Evolutionary conservation across 2,797 vertebrate genomes (phyloP).

Genomic region (Staurois parvus): DNA sequence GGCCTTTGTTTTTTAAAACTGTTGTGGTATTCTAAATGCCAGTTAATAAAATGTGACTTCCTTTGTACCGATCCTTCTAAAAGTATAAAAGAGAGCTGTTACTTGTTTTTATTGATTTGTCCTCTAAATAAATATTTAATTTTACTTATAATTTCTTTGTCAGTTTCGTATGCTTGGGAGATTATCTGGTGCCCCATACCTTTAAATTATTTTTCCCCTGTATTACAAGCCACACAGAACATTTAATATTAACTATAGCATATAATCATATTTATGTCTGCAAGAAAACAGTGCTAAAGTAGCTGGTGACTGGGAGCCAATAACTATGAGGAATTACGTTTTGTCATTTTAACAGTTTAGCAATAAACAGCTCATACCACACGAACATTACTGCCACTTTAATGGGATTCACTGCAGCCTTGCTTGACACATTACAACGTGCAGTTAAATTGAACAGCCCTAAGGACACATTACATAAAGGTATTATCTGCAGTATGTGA

Average conservation of each 20-base stretch:
- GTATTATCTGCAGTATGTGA: neutral
- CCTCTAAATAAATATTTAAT: slow-evolving; percentile 3
- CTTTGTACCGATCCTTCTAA: neutral
- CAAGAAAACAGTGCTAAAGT: slow-evolving; percentile 13
- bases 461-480: slow-evolving; percentile 1
- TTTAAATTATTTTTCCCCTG: slow-evolving; percentile 3
- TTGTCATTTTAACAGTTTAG: slow-evolving; percentile 51
- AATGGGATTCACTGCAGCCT: neutral
- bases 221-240: slow-evolving; percentile 12
- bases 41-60: neutral
- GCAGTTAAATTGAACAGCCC: neutral
- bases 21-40: neutral
- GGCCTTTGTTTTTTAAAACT: neutral
- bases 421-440: slow-evolving; percentile 20
- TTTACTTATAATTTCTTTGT: slow-evolving; percentile 12
- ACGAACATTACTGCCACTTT: slow-evolving; percentile 30
- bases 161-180: slow-evolving; percentile 16
- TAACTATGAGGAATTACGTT: slow-evolving; percentile 43
- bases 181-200: neutral
- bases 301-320: slow-evolving; percentile 23
- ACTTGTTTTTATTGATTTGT: neutral
- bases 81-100: neutral
- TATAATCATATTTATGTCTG: slow-evolving; percentile 32
- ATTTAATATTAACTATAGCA: slow-evolving; percentile 42
- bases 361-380: slow-evolving; percentile 46